A percentile compares a stretch with the other conserved stretches of the same genome.
These are phyloP conservation scores for Spea bombifrons DNA, from an alignment of 2,113 vertebrate species.

Conservation along the genomic window DNA sequence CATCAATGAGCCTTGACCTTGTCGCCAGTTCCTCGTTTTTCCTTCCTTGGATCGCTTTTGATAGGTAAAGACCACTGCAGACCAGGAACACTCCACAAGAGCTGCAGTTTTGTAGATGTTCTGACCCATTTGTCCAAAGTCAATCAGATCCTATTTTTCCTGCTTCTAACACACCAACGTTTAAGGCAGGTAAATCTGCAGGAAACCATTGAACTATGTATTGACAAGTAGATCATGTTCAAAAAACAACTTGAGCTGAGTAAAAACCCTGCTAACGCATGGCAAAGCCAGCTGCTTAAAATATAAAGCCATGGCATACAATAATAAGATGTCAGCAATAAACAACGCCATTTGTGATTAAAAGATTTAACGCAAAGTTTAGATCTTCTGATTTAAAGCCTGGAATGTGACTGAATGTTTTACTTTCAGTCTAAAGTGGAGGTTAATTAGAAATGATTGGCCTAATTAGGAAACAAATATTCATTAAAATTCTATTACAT, in stretches of 20 bases:
- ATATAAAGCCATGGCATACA: conserved; percentile 4
- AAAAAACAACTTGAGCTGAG: conserved; percentile 53
- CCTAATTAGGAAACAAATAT: conserved; percentile 60
- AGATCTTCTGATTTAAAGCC: conserved; percentile 4
- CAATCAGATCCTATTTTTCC: too few relatives aligned
- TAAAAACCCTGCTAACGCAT: conserved; percentile 51
- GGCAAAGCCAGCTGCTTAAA: conserved; percentile 50
- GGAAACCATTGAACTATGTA: conserved; percentile 57
- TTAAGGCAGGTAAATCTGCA: conserved; percentile 56
- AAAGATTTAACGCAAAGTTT: conserved; percentile 18
- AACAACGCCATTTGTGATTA: background rate
- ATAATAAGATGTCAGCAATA: conserved; percentile 18
- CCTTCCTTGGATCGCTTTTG: too few relatives aligned
- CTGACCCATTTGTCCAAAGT: too few relatives aligned
- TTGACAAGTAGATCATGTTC: conserved; percentile 57
- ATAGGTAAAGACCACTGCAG: too few relatives aligned
- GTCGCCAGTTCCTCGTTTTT: too few relatives aligned
- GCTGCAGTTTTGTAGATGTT: too few relatives aligned
- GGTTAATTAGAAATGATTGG: conserved; percentile 60
- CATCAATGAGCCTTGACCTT: too few relatives aligned
- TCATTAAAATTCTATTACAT: conserved; percentile 46
- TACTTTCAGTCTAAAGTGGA: conserved; percentile 54
- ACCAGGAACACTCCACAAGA: too few relatives aligned
- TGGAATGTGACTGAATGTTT: conserved; percentile 40
- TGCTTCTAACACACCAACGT: conserved; percentile 50